A percentile compares a stretch with the other conserved stretches of the same genome.
These are phyloP conservation scores for Ptilonorhynchus violaceus DNA, from an alignment of 2,113 vertebrate species.

Conservation along the genomic window DNA sequence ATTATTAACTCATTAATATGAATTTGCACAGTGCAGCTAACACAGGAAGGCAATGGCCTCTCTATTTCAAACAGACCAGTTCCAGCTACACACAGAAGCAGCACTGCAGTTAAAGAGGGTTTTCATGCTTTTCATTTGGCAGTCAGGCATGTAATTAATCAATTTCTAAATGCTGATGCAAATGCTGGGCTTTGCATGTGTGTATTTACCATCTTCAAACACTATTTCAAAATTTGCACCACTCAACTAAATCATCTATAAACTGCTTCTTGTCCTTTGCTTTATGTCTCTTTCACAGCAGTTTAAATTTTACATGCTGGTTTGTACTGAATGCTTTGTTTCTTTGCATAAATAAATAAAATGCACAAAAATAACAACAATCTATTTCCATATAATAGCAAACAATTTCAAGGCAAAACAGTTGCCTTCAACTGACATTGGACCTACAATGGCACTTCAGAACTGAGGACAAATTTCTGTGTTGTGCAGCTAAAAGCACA, in stretches of 20 bases:
- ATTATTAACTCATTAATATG: background rate
- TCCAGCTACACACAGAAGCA: background rate
- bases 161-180: slow-evolving; percentile 1
- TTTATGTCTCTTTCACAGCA: background rate
- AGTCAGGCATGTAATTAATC: slow-evolving; percentile 27
- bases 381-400: background rate
- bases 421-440: background rate
- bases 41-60: background rate
- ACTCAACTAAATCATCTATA: background rate
- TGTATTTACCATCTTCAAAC: background rate
- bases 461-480: background rate
- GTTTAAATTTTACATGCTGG: background rate
- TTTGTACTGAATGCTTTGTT: background rate
- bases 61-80: background rate
- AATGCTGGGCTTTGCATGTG: background rate
- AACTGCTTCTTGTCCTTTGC: background rate
- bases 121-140: background rate
- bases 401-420: slow-evolving; percentile 4
- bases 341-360: slow-evolving; percentile 45
- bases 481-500: background rate
- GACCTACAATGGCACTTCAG: background rate
- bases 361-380: background rate
- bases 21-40: background rate
- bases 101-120: background rate
- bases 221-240: background rate